Evolutionary conservation across 1,140 invertebrate species (phyloP).

Genomic region (Tetramorium simillimum): DNA sequence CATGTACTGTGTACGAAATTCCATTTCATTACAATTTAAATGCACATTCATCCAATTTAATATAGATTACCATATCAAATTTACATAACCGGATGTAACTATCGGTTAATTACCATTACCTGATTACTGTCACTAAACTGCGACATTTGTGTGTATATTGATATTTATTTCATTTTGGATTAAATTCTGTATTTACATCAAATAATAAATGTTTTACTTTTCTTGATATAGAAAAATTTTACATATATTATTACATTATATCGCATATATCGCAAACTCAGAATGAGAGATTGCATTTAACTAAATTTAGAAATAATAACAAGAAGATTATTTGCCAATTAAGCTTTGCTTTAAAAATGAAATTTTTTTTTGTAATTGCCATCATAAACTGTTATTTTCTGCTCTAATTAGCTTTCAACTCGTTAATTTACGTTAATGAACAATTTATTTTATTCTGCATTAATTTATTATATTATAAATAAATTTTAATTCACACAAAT

Average conservation of each 20-base stretch:
- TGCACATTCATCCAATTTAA: slow-evolving; percentile 7
- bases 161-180: slow-evolving; percentile 25
- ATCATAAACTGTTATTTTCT: neutral
- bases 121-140: neutral
- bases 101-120: slow-evolving; percentile 20
- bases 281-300: neutral
- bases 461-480: neutral
- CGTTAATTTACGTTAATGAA: neutral
- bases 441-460: neutral
- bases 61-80: slow-evolving; percentile 24
- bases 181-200: neutral
- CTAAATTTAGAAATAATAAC: neutral
- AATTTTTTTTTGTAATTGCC: neutral
- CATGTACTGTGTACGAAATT: neutral
- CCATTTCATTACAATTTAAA: slow-evolving; percentile 2
- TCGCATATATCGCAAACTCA: neutral
- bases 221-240: neutral
- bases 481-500: neutral
- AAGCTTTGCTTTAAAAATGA: neutral
- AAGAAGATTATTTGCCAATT: neutral
- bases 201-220: slow-evolving; percentile 15
- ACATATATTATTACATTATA: neutral
- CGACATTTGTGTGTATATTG: slow-evolving; percentile 19
- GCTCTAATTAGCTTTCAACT: neutral
- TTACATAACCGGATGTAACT: slow-evolving; percentile 13